Evolutionary conservation across 2,113 vertebrate genomes (phyloP).

Genomic region (Penelope pileata): DNA sequence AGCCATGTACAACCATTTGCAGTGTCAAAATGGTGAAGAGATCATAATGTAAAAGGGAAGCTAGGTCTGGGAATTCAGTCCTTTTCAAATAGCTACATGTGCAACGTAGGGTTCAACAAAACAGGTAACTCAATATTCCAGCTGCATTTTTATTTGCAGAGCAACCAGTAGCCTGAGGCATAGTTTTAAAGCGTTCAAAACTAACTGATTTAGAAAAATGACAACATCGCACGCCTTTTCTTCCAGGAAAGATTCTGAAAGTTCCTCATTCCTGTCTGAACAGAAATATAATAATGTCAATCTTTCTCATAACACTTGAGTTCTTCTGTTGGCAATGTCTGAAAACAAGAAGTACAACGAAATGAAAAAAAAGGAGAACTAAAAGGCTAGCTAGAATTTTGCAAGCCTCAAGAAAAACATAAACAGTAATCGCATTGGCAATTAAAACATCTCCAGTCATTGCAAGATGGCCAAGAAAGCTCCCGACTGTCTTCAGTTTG

Average conservation of each 20-base stretch:
- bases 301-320: not conserved
- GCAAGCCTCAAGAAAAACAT: not conserved
- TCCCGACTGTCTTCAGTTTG: not conserved
- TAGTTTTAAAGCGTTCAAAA: not conserved
- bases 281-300: not conserved
- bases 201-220: not conserved
- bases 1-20: rapidly evolving
- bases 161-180: not conserved
- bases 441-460: not conserved
- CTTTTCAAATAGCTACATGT: not conserved
- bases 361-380: not conserved
- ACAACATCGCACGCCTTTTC: not conserved
- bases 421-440: not conserved
- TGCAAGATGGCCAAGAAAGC: not conserved
- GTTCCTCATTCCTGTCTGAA: not conserved
- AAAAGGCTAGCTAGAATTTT: not conserved
- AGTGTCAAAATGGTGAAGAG: not conserved
- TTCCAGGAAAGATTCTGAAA: slow-evolving; percentile 4
- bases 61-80: not conserved
- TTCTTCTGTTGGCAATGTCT: not conserved
- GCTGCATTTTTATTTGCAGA: not conserved
- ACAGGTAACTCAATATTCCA: not conserved
- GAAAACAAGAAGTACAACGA: not conserved
- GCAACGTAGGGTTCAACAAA: not conserved
- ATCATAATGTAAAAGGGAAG: not conserved